Conservation (phyloP, 30 jellyfish, hydroid and myxozoan genomes). For the Euphysa ruthae region DNA sequence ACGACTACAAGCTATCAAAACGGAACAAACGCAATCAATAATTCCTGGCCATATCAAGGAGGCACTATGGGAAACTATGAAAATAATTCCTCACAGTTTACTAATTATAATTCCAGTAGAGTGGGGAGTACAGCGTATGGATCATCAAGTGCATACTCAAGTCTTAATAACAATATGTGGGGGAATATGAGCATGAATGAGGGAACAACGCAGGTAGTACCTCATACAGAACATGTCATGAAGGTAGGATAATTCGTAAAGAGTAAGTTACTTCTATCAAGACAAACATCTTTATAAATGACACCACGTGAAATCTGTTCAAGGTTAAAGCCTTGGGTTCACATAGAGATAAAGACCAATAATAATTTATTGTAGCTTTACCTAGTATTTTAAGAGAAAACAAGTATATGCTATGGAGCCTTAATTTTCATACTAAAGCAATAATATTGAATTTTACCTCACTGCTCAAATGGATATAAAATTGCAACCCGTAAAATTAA, state of each 20-base stretch:
- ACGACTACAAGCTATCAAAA: slow-evolving; percentile 87
- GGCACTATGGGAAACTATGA: slow-evolving; percentile 61
- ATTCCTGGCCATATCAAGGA: slow-evolving; percentile 97
- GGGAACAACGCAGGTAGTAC: slow-evolving; percentile 51
- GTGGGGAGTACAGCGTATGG: slow-evolving; percentile 46
- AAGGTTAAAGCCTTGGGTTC: too few relatives aligned
- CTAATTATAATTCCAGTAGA: slow-evolving; percentile 60
- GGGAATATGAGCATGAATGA: slow-evolving; percentile 56
- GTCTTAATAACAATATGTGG: slow-evolving; percentile 77
- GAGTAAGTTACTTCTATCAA: too few relatives aligned
- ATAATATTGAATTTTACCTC: too few relatives aligned
- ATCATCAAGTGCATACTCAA: slow-evolving; percentile 51
- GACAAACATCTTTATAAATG: too few relatives aligned
- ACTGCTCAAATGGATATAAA: too few relatives aligned
- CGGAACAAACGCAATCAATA: slow-evolving; percentile 64
- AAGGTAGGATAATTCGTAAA: slow-evolving; percentile 77
- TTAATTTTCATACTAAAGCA: too few relatives aligned
- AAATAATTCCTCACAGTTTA: slow-evolving; percentile 41
- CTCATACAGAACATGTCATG: slow-evolving; percentile 90
- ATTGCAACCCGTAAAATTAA: too few relatives aligned
- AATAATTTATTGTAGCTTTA: too few relatives aligned
- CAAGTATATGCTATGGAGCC: too few relatives aligned
- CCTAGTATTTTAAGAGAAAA: too few relatives aligned
- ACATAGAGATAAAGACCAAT: too few relatives aligned
- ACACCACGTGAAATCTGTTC: too few relatives aligned